Evolutionary conservation across 1,140 invertebrate genomes (phyloP).

Genomic region (Bilobella aurantiaca): DNA sequence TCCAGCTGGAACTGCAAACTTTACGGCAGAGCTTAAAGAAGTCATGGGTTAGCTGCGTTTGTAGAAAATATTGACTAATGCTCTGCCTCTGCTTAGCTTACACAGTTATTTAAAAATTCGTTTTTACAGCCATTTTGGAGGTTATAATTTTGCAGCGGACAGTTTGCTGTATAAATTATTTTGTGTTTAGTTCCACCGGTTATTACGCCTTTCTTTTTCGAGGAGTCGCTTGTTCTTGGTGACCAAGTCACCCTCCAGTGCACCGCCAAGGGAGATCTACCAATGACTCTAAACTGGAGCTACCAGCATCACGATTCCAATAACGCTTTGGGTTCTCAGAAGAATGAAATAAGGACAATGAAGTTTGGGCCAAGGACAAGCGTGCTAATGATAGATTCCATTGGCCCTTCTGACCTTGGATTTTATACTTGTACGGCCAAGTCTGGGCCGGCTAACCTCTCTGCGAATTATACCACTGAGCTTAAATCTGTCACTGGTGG

Average conservation of each 20-base stretch:
- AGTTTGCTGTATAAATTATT: too few species aligned
- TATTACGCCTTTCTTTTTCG: slow-evolving; percentile 60
- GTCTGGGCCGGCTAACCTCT: neutral
- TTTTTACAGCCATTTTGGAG: too few species aligned
- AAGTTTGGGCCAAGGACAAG: slow-evolving; percentile 46
- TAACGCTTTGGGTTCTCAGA: neutral
- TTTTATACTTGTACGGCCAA: slow-evolving; percentile 6
- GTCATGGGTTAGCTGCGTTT: too few species aligned
- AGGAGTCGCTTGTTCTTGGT: slow-evolving; percentile 54
- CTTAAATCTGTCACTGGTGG: neutral
- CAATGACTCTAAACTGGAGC: slow-evolving; percentile 58
- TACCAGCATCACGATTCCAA: neutral
- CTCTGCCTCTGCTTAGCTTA: too few species aligned
- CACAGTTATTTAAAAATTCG: too few species aligned
- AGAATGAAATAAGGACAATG: slow-evolving; percentile 21
- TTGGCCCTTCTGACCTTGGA: slow-evolving; percentile 39
- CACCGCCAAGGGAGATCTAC: slow-evolving; percentile 37
- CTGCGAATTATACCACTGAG: slow-evolving; percentile 2
- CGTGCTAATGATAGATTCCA: slow-evolving; percentile 63
- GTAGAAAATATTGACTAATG: too few species aligned
- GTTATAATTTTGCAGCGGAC: too few species aligned
- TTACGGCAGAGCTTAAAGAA: slow-evolving; percentile 44
- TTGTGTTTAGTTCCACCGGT: slow-evolving; percentile 61
- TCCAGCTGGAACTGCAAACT: slow-evolving; percentile 56
- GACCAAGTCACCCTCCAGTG: slow-evolving; percentile 40